Evolutionary conservation across 2,888 invertebrate species (phyloP), one percentile per base, ranked within the genome.

Genomic region (Pollenia griseotomentosa): DNA sequence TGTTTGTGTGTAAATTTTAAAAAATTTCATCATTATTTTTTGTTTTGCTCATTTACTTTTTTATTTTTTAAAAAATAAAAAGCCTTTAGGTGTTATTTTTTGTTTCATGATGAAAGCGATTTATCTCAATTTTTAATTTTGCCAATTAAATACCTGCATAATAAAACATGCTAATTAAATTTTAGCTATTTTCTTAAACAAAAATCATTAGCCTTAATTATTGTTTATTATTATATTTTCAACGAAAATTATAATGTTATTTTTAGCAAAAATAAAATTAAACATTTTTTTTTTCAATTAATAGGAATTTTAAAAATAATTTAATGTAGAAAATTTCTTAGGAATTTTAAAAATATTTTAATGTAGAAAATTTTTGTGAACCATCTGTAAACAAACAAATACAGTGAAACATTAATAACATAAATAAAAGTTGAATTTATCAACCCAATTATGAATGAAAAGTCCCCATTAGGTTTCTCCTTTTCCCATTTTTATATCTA

Each of bases 201-300:
- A 71, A 80, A 68, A 51, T 74, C 53, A 82, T 75, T 75, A 75
- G 61, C 44, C 68, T 70, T 75, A 61, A 75, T 83, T 75, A 75
- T 73, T 80, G 44, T 80, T 44, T 65, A 63, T 66, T 81, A 73
- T 75, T 51, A 33, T n/a, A 70, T 68, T 75, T 82, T 61, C 68
- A 16, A 33, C 59, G 66, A 82, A 75, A 82, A 68, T 75, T 59
- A 74, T 74, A 51, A 53, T 59, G 63, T 82, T 83, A 42, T 82
- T 66, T 81, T 73, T 51, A 71, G 61, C n/a, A 16, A 16, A 53
- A 40, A 42, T 8, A 12, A 40, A 51, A 57, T 63, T 59, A 6
- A 33, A 4, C 33, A 33, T 61, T n/a, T 53, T 75, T 63, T 11
- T 19, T 75, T 75, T 51, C 42, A 75, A 75, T 83, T 70, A n/a